phyloP scores from a whole-genome alignment of 2,797 vertebrate genomes.

The Poecilia picta region DNA sequence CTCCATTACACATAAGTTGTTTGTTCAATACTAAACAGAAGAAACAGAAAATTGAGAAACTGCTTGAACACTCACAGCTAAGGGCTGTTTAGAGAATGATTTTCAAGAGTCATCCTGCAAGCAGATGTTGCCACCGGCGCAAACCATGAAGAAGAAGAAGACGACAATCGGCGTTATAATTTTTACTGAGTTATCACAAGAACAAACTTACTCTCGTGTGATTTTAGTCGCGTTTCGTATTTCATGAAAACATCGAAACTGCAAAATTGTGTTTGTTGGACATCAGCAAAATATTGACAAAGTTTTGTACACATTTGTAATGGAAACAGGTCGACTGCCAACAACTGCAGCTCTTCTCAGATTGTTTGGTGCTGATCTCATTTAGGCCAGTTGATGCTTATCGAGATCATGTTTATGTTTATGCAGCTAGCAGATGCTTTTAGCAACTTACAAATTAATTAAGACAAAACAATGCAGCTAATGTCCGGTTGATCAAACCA shows the following conservation, averaged over 20 bases:
- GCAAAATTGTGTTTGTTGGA: too few species aligned
- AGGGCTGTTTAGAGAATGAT: neutral
- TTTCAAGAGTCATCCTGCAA: too few species aligned
- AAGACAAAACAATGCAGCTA: neutral
- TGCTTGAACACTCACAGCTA: neutral
- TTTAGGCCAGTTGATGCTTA: neutral
- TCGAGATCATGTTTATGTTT: neutral
- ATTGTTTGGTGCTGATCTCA: neutral
- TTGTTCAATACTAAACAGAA: neutral
- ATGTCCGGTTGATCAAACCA: neutral
- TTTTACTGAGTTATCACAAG: too few species aligned
- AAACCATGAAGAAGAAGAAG: too few species aligned
- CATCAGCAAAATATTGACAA: too few species aligned
- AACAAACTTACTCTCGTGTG: too few species aligned
- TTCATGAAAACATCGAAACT: too few species aligned
- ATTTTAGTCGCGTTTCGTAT: too few species aligned
- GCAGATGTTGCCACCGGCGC: too few species aligned
- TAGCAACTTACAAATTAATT: neutral
- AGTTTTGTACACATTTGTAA: too few species aligned
- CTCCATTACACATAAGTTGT: neutral
- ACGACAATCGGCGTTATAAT: too few species aligned
- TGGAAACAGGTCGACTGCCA: neutral
- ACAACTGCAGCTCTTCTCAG: neutral
- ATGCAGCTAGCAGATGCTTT: neutral
- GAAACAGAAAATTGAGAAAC: neutral